Base-by-base conservation (phyloP, 2,888 invertebrate species). In the Drosophila gaucha region DNA sequence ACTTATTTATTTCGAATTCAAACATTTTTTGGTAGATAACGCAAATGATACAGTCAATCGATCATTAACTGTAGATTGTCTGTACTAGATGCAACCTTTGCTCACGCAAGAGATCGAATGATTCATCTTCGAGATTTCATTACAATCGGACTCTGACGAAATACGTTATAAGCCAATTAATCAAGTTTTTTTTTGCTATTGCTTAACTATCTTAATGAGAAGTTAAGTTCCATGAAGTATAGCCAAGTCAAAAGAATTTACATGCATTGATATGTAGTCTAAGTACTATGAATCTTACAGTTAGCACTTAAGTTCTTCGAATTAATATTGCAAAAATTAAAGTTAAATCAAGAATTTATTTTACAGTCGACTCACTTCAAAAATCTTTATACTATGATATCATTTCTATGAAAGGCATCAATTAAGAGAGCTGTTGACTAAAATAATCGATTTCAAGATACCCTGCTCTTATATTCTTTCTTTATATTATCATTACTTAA, bases 21-120 rank as follows among this genome's bases (percentile, higher is more conserved):
- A n/a, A n/a, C n/a, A n/a, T n/a, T n/a, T n/a, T n/a, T n/a, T n/a
- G n/a, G n/a, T n/a, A n/a, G n/a, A n/a, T n/a, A n/a, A n/a, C n/a
- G n/a, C n/a, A n/a, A n/a, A n/a, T n/a, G n/a, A n/a, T 10, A 8
- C 1, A 12, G 12, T 6, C 28, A 60, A 44, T 70, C 35, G 16
- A 35, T 6, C 4, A 14, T 6, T 14, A 35, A 36, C 49, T 28
- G 10, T 31, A 49, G 24, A 8, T 18, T 20, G 18, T 24, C 24
- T 26, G 12, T 12, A 28, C 20, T 52, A 24, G 30, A 54, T 18
- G 41, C 30, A 24, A 65, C 66, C 44, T 47, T 16, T 30, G 14
- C 50, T 49, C 51, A 73, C 43, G 63, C 56, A 60, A 49, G n/a
- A 39, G 16, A 5, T 30, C n/a, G 18, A 12, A 33, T 73, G 74